These are phyloP conservation scores for Pantherophis vulpinus DNA, from an alignment of 2,797 vertebrate genomes.

Conservation along the genomic window DNA sequence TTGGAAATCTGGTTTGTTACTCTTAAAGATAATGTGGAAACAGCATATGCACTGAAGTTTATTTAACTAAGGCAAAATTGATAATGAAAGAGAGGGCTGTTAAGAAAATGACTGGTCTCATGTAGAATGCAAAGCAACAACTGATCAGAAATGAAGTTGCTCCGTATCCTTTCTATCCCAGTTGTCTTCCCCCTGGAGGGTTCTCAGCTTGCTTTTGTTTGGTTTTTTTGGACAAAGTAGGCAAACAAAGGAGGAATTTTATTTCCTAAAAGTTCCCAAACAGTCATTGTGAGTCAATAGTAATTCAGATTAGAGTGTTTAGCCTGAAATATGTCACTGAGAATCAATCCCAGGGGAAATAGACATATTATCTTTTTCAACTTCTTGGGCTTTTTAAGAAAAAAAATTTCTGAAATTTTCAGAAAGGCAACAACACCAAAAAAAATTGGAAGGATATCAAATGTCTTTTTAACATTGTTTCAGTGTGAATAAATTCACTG, in stretches of 20 bases:
- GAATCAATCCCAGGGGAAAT: not conserved
- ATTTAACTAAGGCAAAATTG: not conserved
- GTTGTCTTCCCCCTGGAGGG: not conserved
- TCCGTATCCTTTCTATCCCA: not conserved
- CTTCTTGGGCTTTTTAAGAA: not conserved
- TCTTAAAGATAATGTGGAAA: not conserved
- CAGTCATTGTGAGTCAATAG: not conserved
- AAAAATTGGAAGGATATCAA: not conserved
- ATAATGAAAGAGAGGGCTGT: not conserved
- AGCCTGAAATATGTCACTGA: not conserved
- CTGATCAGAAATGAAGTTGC: not conserved
- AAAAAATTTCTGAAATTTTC: not conserved
- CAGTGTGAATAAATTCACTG: not conserved
- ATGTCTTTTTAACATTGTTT: not conserved
- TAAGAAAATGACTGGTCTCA: not conserved
- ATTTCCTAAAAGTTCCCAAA: not conserved
- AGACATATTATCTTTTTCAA: not conserved
- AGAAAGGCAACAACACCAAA: not conserved
- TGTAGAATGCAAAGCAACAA: not conserved
- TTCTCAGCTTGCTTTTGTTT: not conserved
- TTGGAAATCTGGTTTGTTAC: conserved; percentile 41
- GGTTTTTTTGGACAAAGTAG: not conserved
- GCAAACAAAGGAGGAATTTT: not conserved
- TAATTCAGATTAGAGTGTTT: not conserved
- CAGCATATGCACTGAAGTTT: not conserved